Conservation (phyloP, 2,888 invertebrate species). For the Steinernema scapterisci region DNA sequence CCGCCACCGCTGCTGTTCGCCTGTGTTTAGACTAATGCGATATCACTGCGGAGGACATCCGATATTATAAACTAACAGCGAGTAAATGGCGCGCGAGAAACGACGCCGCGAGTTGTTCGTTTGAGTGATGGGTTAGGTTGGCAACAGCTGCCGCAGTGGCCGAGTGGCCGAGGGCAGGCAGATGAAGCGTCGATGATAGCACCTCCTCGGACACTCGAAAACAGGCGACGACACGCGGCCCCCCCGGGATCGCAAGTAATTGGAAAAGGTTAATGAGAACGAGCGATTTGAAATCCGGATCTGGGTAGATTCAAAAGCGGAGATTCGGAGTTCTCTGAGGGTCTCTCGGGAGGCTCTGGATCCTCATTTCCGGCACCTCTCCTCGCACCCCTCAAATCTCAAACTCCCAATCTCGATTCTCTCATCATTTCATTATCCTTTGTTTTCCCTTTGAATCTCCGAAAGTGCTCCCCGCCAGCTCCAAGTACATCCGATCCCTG, state of each 20-base stretch:
- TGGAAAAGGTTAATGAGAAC: conserved; percentile 19
- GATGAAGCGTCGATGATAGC: conserved; percentile 19
- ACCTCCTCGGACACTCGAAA: conserved; percentile 26
- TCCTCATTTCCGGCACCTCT: neutral
- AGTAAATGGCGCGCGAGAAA: conserved; percentile 28
- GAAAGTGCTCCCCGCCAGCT: no score
- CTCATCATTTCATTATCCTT: neutral
- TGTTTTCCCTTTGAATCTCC: no score
- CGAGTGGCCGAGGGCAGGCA: conserved; percentile 11
- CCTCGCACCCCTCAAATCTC: neutral
- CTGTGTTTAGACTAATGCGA: conserved; percentile 32
- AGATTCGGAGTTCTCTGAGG: no score
- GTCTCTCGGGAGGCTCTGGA: no score
- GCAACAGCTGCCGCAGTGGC: conserved; percentile 19
- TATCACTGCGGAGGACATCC: conserved; percentile 24
- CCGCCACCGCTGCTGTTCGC: conserved; percentile 12
- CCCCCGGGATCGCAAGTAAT: conserved; percentile 21
- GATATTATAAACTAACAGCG: conserved; percentile 32
- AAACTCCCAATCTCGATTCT: neutral
- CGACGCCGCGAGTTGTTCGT: conserved; percentile 22
- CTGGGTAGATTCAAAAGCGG: no score
- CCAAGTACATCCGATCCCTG: neutral
- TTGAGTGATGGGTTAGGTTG: conserved; percentile 32
- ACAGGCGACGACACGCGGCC: neutral
- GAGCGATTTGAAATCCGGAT: neutral